These are phyloP conservation scores for Archaeoteleia sp. DNA, from an alignment of 2,888 invertebrate species.

Conservation along the genomic window DNA sequence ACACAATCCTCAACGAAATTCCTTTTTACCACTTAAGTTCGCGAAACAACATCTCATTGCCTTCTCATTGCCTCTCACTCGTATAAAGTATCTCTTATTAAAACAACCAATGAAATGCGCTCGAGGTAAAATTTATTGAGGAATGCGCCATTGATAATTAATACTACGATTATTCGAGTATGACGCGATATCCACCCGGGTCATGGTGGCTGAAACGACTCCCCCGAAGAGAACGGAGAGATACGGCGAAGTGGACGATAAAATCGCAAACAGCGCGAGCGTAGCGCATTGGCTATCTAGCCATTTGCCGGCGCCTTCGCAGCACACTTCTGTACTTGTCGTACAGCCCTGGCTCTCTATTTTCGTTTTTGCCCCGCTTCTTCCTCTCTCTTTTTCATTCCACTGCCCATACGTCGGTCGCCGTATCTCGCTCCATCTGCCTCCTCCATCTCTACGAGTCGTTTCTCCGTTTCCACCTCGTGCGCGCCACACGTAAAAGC, in stretches of 20 bases:
- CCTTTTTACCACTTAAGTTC: no score
- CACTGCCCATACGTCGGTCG: background rate
- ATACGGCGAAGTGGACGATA: conserved; percentile 58
- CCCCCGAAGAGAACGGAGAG: conserved; percentile 27
- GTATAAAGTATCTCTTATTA: no score
- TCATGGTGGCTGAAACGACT: conserved; percentile 53
- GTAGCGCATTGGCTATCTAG: conserved; percentile 57
- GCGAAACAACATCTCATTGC: no score
- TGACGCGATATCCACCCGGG: conserved; percentile 30
- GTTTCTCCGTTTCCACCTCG: conserved; percentile 1
- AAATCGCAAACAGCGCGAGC: conserved; percentile 63
- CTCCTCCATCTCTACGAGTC: conserved; percentile 29
- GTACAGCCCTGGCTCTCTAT: conserved; percentile 18
- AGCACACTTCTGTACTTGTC: conserved; percentile 42
- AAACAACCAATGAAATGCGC: no score
- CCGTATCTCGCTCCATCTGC: conserved; percentile 14
- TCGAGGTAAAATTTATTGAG: no score
- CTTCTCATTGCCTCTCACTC: no score
- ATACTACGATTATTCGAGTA: conserved; percentile 41
- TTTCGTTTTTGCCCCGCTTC: conserved; percentile 31
- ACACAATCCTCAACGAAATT: no score
- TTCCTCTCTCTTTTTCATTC: conserved; percentile 22
- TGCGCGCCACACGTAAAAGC: conserved; percentile 4
- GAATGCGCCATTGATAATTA: conserved; percentile 46
- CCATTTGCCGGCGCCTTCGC: conserved; percentile 57